phyloP scores from a whole-genome alignment of 2,888 invertebrate species.

The Ectropis crepuscularia region DNA sequence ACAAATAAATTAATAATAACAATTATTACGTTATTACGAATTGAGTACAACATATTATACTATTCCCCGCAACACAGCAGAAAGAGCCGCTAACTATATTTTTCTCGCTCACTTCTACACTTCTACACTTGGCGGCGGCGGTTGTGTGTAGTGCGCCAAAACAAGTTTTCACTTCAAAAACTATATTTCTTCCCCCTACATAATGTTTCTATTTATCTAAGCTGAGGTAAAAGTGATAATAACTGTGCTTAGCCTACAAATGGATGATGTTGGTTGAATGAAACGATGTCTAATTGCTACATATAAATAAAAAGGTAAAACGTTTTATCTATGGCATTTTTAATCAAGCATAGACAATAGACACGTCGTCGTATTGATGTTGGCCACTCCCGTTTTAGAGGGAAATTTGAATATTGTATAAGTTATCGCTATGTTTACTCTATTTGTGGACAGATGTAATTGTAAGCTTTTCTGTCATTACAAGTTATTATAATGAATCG shows the following conservation, averaged over 20 bases:
- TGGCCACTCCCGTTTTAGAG: conserved; percentile 80
- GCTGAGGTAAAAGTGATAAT: no score
- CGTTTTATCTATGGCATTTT: conserved; percentile 55
- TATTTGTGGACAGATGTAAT: conserved; percentile 17
- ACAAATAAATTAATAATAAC: no score
- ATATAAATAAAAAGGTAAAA: conserved; percentile 9
- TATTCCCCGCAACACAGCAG: no score
- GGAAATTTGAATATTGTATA: conserved; percentile 62
- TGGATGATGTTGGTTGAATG: neutral
- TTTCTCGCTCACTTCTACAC: no score
- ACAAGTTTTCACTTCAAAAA: no score
- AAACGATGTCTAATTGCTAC: neutral
- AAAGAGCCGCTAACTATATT: no score
- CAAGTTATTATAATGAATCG: neutral
- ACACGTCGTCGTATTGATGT: conserved; percentile 80
- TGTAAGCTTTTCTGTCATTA: conserved; percentile 32
- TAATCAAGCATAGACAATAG: conserved; percentile 62
- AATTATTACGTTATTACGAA: no score
- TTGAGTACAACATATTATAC: no score
- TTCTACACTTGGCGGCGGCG: no score
- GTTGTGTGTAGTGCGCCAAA: no score
- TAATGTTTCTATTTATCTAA: no score
- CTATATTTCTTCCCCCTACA: no score
- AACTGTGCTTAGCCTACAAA: neutral
- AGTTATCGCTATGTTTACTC: neutral